phyloP scores from a whole-genome alignment of 1,140 invertebrate species.

The Delia radicum region DNA sequence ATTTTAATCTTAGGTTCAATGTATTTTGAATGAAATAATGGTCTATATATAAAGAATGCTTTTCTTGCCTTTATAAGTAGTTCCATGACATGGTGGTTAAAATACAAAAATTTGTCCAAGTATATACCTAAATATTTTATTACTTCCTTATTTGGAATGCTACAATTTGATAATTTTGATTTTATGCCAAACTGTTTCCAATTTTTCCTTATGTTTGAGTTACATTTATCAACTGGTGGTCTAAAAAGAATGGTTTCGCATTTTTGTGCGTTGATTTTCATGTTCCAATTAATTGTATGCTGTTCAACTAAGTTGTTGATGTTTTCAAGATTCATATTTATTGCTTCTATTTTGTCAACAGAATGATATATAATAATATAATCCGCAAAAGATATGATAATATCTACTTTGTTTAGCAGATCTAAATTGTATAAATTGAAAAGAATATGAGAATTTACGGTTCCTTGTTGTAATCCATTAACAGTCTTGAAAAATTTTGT shows the following conservation, averaged over 20 bases:
- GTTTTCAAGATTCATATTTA: background rate
- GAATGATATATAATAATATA: constrained; percentile 6
- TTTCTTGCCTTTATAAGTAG: background rate
- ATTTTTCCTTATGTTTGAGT: constrained; percentile 42
- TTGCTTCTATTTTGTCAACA: background rate
- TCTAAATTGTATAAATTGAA: constrained; percentile 7
- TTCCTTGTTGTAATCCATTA: constrained; percentile 15
- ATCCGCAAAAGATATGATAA: constrained; percentile 5
- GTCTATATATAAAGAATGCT: background rate
- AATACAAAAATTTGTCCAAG: constrained; percentile 5
- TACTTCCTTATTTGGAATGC: no score
- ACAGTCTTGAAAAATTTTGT: background rate
- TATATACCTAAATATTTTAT: no score
- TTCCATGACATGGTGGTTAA: background rate
- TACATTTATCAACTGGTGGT: background rate
- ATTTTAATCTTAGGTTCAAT: background rate
- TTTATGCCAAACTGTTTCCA: constrained; percentile 54
- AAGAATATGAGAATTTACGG: background rate
- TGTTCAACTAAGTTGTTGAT: background rate
- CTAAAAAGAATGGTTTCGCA: constrained; percentile 17
- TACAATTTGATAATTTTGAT: no score
- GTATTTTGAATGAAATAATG: background rate
- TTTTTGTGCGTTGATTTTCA: constrained; percentile 19
- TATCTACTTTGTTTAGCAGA: background rate
- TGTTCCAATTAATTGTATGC: background rate